Evolutionary conservation across 2,113 vertebrate species (phyloP).

Genomic region (Chaetodon auriga): DNA sequence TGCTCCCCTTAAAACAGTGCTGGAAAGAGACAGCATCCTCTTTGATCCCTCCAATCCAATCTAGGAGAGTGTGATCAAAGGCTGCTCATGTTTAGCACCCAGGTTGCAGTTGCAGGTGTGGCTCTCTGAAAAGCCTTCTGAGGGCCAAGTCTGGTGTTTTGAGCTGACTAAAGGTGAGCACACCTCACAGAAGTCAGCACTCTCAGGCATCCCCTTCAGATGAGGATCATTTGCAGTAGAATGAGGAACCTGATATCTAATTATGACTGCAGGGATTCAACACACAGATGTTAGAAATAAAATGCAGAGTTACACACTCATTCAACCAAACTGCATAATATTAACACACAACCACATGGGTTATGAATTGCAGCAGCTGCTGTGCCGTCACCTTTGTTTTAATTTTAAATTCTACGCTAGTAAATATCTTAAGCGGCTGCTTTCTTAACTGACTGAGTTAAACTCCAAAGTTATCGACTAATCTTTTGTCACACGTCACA

Average conservation of each 20-base stretch:
- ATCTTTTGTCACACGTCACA: neutral
- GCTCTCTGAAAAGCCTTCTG: constrained; percentile 40
- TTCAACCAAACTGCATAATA: neutral
- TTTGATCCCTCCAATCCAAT: constrained; percentile 60
- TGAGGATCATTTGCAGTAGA: constrained; percentile 20
- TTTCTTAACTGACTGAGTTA: neutral
- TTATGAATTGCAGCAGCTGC: constrained; percentile 12
- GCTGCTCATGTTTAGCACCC: constrained; percentile 44
- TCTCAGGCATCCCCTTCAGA: neutral
- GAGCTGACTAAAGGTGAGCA: constrained; percentile 18
- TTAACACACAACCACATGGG: neutral
- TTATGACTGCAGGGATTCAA: neutral
- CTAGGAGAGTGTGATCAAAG: constrained; percentile 64
- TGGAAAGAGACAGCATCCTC: constrained; percentile 25
- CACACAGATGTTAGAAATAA: constrained; percentile 1
- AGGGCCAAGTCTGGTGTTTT: constrained; percentile 23
- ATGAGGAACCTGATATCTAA: neutral
- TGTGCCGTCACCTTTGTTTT: neutral
- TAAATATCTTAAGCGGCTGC: neutral
- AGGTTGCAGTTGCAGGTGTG: constrained; percentile 52
- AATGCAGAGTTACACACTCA: constrained; percentile 11
- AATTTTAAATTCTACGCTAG: neutral
- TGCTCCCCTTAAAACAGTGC: constrained; percentile 26
- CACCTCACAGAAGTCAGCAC: constrained; percentile 10
- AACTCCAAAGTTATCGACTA: neutral